Base-by-base conservation (phyloP, 2,797 vertebrate genomes). In the Allobates femoralis region DNA sequence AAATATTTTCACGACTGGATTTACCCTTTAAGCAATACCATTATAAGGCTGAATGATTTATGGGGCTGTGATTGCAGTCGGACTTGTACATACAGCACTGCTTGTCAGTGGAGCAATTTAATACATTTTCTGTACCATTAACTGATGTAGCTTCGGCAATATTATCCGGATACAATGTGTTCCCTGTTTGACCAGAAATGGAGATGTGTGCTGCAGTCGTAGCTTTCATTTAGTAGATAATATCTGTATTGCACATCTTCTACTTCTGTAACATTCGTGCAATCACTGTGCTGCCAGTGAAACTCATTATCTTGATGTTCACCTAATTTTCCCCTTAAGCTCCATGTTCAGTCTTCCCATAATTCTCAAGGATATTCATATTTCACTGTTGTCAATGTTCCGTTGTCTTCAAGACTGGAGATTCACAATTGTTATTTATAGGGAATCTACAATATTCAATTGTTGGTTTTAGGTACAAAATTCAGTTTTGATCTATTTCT, bases 101-200 rank as follows among this genome's bases (percentile, higher is more conserved):
- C 58, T 23, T 41, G 34, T 37, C 30, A 10, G 18, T 64, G 5
- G 18, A 50, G 58, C 5, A n/a, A n/a, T 34, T 79, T 62, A 64
- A 64, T 64, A 41, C 53, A 64, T 79, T 64, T 58, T 79, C 56
- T 62, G 37, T 79, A 79, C 46, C 58, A 79, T 50, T 50, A 79
- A 37, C 28, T 55, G 15, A 8, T n/a, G 21, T n/a, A 71, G 23
- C 34, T 71, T n/a, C 46, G 34, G 67, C 34, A 71, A 41, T 12
- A 41, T 23, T 34, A 71, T 71, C 34, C 10, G n/a, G 67, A 71
- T 46, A 46, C 12, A 71, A 71, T 23, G 21, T 41, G 34, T n/a
- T 71, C 34, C 19, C 10, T 21, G 10, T 71, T 46, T 46, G 66
- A 69, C 66, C 66, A 69, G 32, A 37, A 32, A 69, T 69, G 66